Evolutionary conservation across 53 echinoderm and acorn worm species (phyloP).

Genomic region (Echinometra lucunter): DNA sequence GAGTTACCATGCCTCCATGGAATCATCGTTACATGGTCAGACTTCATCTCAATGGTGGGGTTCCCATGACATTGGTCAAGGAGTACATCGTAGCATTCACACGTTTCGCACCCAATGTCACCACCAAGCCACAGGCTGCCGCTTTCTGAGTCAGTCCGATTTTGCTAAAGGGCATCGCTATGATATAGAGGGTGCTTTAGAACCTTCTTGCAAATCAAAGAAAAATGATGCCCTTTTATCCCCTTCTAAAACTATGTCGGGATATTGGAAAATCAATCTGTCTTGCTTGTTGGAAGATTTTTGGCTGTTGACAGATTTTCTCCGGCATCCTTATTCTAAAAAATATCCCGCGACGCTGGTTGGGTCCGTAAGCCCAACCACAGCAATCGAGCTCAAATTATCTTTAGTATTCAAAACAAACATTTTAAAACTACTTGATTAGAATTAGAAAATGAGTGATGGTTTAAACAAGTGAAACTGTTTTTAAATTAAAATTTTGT

Average conservation of each 20-base stretch:
- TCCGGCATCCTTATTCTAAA: not conserved
- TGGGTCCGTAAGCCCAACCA: not conserved
- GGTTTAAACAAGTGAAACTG: no score
- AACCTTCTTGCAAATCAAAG: not conserved
- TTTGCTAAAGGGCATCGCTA: not conserved
- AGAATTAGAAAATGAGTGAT: no score
- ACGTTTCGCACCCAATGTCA: slow-evolving; percentile 43
- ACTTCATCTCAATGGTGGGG: slow-evolving; percentile 52
- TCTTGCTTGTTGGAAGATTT: not conserved
- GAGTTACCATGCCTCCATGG: slow-evolving; percentile 64
- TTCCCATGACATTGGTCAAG: slow-evolving; percentile 50
- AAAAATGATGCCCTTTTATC: not conserved
- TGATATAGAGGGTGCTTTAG: not conserved
- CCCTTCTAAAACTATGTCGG: no score
- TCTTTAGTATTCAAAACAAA: no score
- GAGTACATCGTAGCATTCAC: slow-evolving; percentile 58
- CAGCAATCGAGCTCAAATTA: no score
- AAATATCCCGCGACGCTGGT: not conserved
- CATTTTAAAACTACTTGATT: no score
- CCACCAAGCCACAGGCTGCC: slow-evolving; percentile 22
- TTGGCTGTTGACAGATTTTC: not conserved
- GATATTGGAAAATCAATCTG: no score
- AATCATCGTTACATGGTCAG: slow-evolving; percentile 54
- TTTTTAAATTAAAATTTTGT: no score
- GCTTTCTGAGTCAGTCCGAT: not conserved